Evolutionary conservation across 2,113 vertebrate genomes (phyloP).

Genomic region (Steatornis caripensis): DNA sequence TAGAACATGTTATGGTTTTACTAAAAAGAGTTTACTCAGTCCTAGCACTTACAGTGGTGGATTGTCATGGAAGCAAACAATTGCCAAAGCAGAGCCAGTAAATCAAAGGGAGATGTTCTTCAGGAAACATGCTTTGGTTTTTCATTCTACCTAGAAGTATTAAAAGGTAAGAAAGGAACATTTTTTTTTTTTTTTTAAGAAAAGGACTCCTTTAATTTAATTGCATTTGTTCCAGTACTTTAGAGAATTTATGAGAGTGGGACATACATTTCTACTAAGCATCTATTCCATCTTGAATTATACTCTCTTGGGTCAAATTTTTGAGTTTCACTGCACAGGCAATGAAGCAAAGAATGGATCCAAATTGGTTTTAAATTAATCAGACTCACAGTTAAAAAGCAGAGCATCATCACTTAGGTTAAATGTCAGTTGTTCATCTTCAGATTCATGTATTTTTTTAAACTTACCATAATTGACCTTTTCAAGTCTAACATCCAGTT

Average conservation of each 20-base stretch:
- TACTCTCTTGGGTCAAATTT: constrained; percentile 31
- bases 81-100: not conserved
- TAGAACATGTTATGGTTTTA: not conserved
- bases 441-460: constrained; percentile 9
- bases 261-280: constrained; percentile 12
- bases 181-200: not conserved
- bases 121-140: not conserved
- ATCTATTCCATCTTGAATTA: constrained; percentile 38
- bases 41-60: not conserved
- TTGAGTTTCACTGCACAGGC: not conserved
- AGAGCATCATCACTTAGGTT: constrained; percentile 40
- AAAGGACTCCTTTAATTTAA: not conserved
- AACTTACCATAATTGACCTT: constrained; percentile 43
- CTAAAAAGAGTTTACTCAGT: not conserved
- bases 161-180: not conserved
- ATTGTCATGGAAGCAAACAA: not conserved
- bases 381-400: constrained; percentile 35
- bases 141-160: not conserved
- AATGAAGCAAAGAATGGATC: constrained; percentile 50
- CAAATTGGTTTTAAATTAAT: constrained; percentile 64
- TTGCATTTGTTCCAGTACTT: not conserved
- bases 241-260: constrained; percentile 15
- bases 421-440: constrained; percentile 50
- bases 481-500: not conserved
- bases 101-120: not conserved